phyloP scores from a whole-genome alignment of 2,888 invertebrate genomes.

The Ligdia adustata region DNA sequence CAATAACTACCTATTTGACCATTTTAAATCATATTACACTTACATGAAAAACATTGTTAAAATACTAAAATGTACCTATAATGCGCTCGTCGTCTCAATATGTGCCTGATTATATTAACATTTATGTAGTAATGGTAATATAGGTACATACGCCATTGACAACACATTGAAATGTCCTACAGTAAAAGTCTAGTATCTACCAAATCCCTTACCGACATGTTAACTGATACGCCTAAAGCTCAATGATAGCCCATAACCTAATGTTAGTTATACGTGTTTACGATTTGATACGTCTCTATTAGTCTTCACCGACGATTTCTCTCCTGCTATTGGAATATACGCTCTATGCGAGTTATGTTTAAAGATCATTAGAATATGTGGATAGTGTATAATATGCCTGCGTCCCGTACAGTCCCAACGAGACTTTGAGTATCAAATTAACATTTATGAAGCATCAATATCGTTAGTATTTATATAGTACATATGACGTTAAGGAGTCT shows the following conservation, averaged over 20 bases:
- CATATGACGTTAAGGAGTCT: neutral
- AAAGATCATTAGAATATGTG: neutral
- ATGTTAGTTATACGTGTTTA: slow-evolving; percentile 25
- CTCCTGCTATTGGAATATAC: slow-evolving; percentile 1
- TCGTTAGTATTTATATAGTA: slow-evolving; percentile 15
- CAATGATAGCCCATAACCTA: slow-evolving; percentile 23
- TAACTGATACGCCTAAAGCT: slow-evolving; percentile 22
- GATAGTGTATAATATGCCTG: slow-evolving; percentile 1
- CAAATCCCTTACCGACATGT: slow-evolving; percentile 18
- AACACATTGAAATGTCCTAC: neutral
- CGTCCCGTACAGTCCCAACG: slow-evolving; percentile 3
- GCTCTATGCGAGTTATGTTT: slow-evolving; percentile 7
- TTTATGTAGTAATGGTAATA: too few relatives aligned
- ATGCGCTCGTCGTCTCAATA: too few relatives aligned
- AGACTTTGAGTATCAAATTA: slow-evolving; percentile 18
- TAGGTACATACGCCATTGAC: neutral
- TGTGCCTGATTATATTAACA: too few relatives aligned
- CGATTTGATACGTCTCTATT: slow-evolving; percentile 23
- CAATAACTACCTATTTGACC: too few relatives aligned
- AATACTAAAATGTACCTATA: too few relatives aligned
- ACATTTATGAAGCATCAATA: slow-evolving; percentile 24
- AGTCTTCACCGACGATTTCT: slow-evolving; percentile 2
- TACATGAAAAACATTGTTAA: too few relatives aligned
- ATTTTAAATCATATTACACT: too few relatives aligned
- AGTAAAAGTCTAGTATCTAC: neutral